These are phyloP conservation scores for Charanyca ferruginea DNA, from an alignment of 2,888 invertebrate species.

Conservation along the genomic window DNA sequence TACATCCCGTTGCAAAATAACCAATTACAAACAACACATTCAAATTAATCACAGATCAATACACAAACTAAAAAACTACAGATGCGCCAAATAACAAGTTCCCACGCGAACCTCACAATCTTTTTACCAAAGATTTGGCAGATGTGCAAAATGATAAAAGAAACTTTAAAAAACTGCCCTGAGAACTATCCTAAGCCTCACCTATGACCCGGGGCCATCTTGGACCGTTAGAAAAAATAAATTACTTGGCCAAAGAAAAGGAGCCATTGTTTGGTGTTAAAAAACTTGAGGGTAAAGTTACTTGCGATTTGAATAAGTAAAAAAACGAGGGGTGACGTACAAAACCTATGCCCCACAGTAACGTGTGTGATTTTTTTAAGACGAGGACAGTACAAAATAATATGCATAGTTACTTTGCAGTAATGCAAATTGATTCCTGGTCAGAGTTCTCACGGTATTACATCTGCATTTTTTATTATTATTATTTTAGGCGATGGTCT, in stretches of 20 bases:
- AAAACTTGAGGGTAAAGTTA: slow-evolving; percentile 85
- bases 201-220: slow-evolving; percentile 89
- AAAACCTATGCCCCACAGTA: slow-evolving; percentile 78
- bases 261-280: slow-evolving; percentile 83
- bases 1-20: neutral
- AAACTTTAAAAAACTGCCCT: slow-evolving; percentile 81
- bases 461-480: slow-evolving; percentile 56
- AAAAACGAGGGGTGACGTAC: slow-evolving; percentile 83
- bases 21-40: slow-evolving; percentile 20
- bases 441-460: slow-evolving; percentile 84
- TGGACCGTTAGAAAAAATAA: slow-evolving; percentile 87
- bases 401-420: slow-evolving; percentile 76
- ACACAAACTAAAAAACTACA: slow-evolving; percentile 41
- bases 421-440: slow-evolving; percentile 82
- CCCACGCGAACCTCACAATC: slow-evolving; percentile 72
- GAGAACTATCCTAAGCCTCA: slow-evolving; percentile 86
- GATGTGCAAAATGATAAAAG: slow-evolving; percentile 83
- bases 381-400: slow-evolving; percentile 78
- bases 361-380: slow-evolving; percentile 84
- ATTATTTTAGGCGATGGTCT: slow-evolving; percentile 17
- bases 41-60: slow-evolving; percentile 54
- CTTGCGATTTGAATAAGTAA: slow-evolving; percentile 88
- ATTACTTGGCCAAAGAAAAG: slow-evolving; percentile 82
- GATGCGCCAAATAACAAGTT: slow-evolving; percentile 60
- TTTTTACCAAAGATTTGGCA: slow-evolving; percentile 76